Conservation (phyloP, 2,797 vertebrate species). For the Sternotherus odoratus region DNA sequence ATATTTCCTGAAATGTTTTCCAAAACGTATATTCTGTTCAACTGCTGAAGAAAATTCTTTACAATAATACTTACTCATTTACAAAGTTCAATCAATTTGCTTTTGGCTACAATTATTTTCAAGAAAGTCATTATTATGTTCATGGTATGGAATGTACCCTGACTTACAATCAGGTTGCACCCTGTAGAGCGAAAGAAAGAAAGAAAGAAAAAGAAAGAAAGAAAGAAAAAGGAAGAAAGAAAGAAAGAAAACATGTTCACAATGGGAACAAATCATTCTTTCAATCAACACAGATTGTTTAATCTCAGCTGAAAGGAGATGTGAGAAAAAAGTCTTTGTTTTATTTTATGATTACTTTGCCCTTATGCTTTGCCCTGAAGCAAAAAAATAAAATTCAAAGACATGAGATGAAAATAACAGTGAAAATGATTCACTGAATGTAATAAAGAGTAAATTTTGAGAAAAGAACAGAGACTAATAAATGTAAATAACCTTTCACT, state of each 20-base stretch:
- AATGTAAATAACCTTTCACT: constrained; percentile 41
- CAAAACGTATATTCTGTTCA: not conserved
- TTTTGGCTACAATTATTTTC: not conserved
- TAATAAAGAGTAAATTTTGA: not conserved
- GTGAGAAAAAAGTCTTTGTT: constrained; percentile 39
- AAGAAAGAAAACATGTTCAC: not conserved
- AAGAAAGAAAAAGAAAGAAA: not conserved
- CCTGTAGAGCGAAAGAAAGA: not conserved
- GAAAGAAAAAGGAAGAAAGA: not conserved
- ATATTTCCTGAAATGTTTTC: not conserved
- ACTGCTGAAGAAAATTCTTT: not conserved
- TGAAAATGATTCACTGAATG: constrained; percentile 40
- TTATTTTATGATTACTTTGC: constrained; percentile 55
- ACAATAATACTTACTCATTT: not conserved
- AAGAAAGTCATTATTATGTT: not conserved
- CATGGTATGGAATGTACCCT: not conserved
- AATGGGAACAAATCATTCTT: constrained; percentile 21
- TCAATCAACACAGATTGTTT: constrained; percentile 35
- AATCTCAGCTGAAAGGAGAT: constrained; percentile 29
- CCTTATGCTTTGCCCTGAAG: not conserved
- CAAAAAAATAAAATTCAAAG: constrained; percentile 40
- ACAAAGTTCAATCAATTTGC: not conserved
- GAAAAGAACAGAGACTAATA: constrained; percentile 45
- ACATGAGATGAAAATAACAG: constrained; percentile 34
- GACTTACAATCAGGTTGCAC: not conserved